These are phyloP conservation scores for Euphydryas editha DNA, from an alignment of 2,888 invertebrate genomes.

Conservation along the genomic window DNA sequence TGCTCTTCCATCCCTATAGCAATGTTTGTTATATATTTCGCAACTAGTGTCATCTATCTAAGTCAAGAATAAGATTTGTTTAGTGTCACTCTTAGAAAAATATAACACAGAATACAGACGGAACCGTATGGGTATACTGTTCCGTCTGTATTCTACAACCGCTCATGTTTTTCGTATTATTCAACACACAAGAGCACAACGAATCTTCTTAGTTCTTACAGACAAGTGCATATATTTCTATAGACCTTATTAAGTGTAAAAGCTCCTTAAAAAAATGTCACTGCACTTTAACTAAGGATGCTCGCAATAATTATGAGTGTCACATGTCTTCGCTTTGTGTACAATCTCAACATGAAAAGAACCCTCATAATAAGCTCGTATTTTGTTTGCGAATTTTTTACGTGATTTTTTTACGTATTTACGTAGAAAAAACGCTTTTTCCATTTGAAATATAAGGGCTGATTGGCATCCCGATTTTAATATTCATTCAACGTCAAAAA, in stretches of 20 bases:
- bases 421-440: not conserved
- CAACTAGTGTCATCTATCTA: too few species aligned
- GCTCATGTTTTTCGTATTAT: not conserved
- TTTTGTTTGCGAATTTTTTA: not conserved
- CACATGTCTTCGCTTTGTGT: conserved; percentile 19
- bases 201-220: too few species aligned
- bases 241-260: not conserved
- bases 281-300: conserved; percentile 14
- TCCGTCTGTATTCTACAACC: not conserved
- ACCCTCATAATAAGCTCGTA: not conserved
- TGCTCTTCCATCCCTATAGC: too few species aligned
- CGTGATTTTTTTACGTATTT: not conserved
- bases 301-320: conserved; percentile 24
- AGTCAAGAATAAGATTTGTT: too few species aligned
- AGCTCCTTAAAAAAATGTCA: not conserved
- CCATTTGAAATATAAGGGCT: not conserved
- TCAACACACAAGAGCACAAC: not conserved
- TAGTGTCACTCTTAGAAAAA: too few species aligned
- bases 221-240: not conserved
- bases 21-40: too few species aligned
- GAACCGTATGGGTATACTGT: too few species aligned
- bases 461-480: too few species aligned
- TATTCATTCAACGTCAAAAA: too few species aligned
- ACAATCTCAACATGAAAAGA: conserved; percentile 15
- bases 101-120: too few species aligned